phyloP scores from a whole-genome alignment of 1,140 invertebrate genomes.

The Drosophila punjabiensis region DNA sequence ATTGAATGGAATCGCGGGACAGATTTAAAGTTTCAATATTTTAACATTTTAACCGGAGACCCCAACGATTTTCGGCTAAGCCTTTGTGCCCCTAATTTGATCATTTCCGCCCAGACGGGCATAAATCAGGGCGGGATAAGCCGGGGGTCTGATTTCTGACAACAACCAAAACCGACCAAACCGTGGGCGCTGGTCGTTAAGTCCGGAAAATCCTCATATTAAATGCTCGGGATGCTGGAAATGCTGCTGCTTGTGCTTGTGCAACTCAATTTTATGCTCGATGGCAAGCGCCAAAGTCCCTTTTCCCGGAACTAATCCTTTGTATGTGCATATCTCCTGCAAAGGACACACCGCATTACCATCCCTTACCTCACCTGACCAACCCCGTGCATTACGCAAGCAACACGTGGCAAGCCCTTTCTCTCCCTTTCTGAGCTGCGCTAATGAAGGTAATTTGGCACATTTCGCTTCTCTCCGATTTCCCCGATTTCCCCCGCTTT shows the following conservation, averaged over 20 bases:
- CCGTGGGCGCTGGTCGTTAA: slow-evolving; percentile 30
- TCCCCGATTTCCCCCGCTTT: slow-evolving; percentile 4
- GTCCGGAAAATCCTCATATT: slow-evolving; percentile 58
- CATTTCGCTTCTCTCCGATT: slow-evolving; percentile 4
- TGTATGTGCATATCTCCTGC: not conserved
- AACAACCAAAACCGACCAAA: slow-evolving; percentile 6
- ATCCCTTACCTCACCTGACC: slow-evolving; percentile 1
- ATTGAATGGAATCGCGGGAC: slow-evolving; percentile 4
- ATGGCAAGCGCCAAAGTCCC: slow-evolving; percentile 6
- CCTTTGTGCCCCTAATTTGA: slow-evolving; percentile 20
- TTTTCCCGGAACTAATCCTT: slow-evolving; percentile 48
- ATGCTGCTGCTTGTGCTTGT: slow-evolving; percentile 7
- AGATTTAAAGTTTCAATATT: slow-evolving; percentile 17
- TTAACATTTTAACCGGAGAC: slow-evolving; percentile 19
- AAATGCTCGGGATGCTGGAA: slow-evolving; percentile 43
- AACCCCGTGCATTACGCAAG: slow-evolving; percentile 49
- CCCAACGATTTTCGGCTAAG: not conserved
- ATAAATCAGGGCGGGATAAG: slow-evolving; percentile 40
- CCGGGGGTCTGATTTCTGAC: slow-evolving; percentile 15
- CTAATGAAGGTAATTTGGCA: slow-evolving; percentile 75
- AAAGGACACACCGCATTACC: slow-evolving; percentile 31
- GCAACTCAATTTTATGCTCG: slow-evolving; percentile 66
- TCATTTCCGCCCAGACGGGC: slow-evolving; percentile 13
- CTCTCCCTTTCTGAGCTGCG: slow-evolving; percentile 3
- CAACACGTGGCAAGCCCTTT: slow-evolving; percentile 56